Percentiles rank a stretch among this genome's conserved stretches.
phyloP scores from a whole-genome alignment of 1,140 invertebrate species.

The Sesamia nonagrioides region DNA sequence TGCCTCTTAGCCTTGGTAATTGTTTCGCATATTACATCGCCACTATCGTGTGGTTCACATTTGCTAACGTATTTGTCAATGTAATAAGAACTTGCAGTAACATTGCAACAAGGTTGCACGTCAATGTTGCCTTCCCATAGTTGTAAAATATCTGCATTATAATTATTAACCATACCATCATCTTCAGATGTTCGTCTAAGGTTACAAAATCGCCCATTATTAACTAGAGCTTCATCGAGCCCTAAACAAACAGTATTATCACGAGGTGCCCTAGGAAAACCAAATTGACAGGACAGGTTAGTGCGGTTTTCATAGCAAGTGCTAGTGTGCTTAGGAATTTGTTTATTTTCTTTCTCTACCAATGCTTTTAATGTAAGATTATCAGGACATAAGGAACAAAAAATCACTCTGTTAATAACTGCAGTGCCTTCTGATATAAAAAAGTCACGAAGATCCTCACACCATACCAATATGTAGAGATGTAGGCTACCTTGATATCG shows the following conservation, averaged over 20 bases:
- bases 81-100: neutral
- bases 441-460: neutral
- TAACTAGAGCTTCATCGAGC: neutral
- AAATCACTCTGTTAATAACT: neutral
- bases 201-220: neutral
- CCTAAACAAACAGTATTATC: neutral
- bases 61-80: neutral
- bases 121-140: slow-evolving; percentile 12
- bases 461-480: slow-evolving; percentile 3
- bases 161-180: neutral
- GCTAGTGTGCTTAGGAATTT: neutral
- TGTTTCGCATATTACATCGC: neutral
- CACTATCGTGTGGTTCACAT: neutral
- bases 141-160: neutral
- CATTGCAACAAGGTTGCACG: neutral
- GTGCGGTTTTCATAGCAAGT: neutral
- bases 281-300: no score
- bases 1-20: slow-evolving; percentile 9
- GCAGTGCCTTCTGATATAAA: neutral
- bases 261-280: neutral
- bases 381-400: neutral
- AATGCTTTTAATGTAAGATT: neutral
- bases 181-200: neutral
- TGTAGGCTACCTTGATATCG: slow-evolving; percentile 9
- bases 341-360: neutral